phyloP scores from a whole-genome alignment of 1,140 invertebrate genomes.

The Papilio polytes region DNA sequence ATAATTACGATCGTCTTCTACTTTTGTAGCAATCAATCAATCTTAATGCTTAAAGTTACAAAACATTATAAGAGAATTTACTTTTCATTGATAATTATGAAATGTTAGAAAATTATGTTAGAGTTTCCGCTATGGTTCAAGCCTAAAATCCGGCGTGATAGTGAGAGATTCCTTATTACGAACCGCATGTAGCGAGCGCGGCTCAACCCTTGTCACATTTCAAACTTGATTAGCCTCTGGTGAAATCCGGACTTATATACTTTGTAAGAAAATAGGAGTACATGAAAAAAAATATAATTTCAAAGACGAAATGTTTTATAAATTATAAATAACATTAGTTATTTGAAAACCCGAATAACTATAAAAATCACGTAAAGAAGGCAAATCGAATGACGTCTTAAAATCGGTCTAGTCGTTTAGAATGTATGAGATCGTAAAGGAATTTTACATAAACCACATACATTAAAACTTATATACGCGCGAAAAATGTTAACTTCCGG shows the following conservation, averaged over 20 bases:
- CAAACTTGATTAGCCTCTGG: conserved; percentile 13
- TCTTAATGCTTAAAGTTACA: too few relatives aligned
- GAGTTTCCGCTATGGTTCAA: not conserved
- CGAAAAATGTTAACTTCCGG: not conserved
- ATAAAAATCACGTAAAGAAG: too few relatives aligned
- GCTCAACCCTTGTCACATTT: conserved; percentile 23
- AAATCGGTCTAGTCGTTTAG: too few relatives aligned
- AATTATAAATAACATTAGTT: not conserved
- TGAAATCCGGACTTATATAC: conserved; percentile 4
- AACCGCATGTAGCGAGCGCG: not conserved
- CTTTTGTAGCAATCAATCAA: too few relatives aligned
- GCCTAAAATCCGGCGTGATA: not conserved
- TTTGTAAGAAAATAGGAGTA: not conserved
- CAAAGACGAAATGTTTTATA: not conserved
- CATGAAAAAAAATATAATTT: not conserved
- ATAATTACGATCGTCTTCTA: too few relatives aligned
- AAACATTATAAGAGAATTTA: too few relatives aligned
- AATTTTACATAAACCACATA: too few relatives aligned
- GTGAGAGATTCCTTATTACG: not conserved
- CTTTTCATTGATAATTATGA: not conserved
- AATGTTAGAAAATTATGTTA: not conserved
- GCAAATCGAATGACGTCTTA: too few relatives aligned
- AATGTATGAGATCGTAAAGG: too few relatives aligned
- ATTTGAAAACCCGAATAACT: too few relatives aligned
- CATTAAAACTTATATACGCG: too few relatives aligned